A percentile compares a stretch with the other conserved stretches of the same genome.
Conservation (phyloP, 2,113 vertebrate genomes). For the Rattus rattus region DNA sequence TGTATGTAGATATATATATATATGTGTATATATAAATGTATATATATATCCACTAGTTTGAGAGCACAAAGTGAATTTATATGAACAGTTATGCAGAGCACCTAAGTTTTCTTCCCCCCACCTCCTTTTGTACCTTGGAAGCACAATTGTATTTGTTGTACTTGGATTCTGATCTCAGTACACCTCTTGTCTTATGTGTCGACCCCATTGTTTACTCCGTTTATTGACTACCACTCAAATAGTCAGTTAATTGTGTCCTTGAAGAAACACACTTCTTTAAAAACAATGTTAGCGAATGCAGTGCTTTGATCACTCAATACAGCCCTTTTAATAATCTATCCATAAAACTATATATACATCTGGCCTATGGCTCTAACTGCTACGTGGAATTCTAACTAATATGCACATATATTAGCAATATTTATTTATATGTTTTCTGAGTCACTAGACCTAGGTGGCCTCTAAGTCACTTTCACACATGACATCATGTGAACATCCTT, state of each 20-base stretch:
- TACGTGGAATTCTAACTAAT: not conserved
- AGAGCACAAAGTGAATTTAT: not conserved
- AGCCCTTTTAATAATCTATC: not conserved
- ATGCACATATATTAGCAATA: not conserved
- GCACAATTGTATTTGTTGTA: not conserved
- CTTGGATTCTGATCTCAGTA: not conserved
- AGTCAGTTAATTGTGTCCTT: not conserved
- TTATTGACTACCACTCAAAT: not conserved
- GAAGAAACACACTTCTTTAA: not conserved
- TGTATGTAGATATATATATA: not conserved
- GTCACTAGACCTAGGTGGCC: not conserved
- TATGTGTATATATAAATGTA: no score
- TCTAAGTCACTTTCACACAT: not conserved
- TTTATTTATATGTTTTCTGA: not conserved
- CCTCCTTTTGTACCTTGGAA: not conserved
- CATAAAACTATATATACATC: not conserved
- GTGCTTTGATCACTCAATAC: not conserved
- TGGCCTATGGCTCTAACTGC: not conserved
- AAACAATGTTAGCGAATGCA: not conserved
- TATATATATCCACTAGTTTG: not conserved
- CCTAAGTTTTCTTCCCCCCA: not conserved
- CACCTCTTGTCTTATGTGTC: not conserved
- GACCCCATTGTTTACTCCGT: not conserved
- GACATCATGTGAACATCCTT: not conserved
- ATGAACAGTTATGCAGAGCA: not conserved